Evolutionary conservation across 2,797 vertebrate genomes (phyloP), one percentile per base, ranked within the genome.

Genomic region (Phoebastria nigripes): DNA sequence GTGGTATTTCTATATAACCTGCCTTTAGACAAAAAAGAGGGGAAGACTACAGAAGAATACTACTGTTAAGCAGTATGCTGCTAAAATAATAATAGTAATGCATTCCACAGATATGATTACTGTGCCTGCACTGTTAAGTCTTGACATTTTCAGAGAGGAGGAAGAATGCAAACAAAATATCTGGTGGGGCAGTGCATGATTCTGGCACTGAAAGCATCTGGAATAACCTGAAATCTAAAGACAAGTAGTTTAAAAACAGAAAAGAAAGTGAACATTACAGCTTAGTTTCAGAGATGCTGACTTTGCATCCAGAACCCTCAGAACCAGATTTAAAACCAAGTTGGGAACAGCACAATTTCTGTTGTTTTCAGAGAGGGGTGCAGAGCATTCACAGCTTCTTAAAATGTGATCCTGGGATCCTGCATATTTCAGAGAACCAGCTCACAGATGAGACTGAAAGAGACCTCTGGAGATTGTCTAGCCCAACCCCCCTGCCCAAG

Each of bases 161-260:
- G 3, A 96, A 47, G 62, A 96, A 91, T 55, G 39, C 21, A 84
- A 89, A 62, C 6, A 8, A 66, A 90, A 16, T 62, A 54, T 76
- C 59, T 87, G 44, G 51, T 89, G 76, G 59, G 33, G 58, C 35
- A 76, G 28, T 72, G 28, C 6, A 2, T 82, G 24, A 77, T 70
- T 80, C 37, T 44, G 67, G 29, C 52, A 49, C 28, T 47, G 59
- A 92, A 87, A 93, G 16, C 31, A 73, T 82, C 65, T 84, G 31
- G 56, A 95, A 66, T 70, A 84, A 89, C 55, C 71, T 92, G 90
- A 93, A 84, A 73, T 84, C 37, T 55, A 46, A 79, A 79, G 51
- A n/a, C 5, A 33, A 63, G 11, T 28, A 33, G 14, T 47, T 74
- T 35, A 33, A 83, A 80, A 63, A 22, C 47, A 73, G 51, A 58